Conservation (phyloP, 2,888 invertebrate species). For the Tetropium fuscum region DNA sequence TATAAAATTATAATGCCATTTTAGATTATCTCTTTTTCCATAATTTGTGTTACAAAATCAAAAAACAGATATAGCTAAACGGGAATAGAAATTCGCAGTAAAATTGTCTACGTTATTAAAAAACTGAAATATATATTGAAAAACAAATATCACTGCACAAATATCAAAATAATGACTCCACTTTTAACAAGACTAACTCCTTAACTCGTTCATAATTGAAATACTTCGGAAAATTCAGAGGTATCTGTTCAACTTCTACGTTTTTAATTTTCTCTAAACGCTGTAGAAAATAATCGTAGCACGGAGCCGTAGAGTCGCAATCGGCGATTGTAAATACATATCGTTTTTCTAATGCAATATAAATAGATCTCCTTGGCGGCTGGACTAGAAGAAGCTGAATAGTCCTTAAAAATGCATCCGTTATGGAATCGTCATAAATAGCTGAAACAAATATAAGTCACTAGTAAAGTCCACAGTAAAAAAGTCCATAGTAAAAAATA, state of each 20-base stretch:
- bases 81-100: background rate
- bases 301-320: conserved; percentile 86
- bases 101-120: background rate
- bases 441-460: conserved; percentile 78
- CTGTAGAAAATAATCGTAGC: conserved; percentile 85
- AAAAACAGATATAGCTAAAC: background rate
- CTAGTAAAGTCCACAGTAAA: too few relatives aligned
- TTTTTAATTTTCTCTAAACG: conserved; percentile 69
- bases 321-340: conserved; percentile 87
- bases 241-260: conserved; percentile 74
- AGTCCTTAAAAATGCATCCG: conserved; percentile 82
- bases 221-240: conserved; percentile 82
- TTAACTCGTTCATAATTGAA: conserved; percentile 85
- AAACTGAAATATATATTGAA: background rate
- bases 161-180: conserved; percentile 59
- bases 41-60: background rate
- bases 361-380: conserved; percentile 72
- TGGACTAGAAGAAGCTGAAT: conserved; percentile 75
- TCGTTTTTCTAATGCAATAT: conserved; percentile 86
- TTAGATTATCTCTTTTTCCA: background rate
- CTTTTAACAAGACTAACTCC: conserved; percentile 81
- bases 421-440: conserved; percentile 86
- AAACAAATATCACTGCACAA: background rate
- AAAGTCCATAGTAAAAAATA: too few relatives aligned
- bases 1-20: too few relatives aligned